phyloP scores from a whole-genome alignment of 2,888 invertebrate species.

The Kryphioiulus occultus region DNA sequence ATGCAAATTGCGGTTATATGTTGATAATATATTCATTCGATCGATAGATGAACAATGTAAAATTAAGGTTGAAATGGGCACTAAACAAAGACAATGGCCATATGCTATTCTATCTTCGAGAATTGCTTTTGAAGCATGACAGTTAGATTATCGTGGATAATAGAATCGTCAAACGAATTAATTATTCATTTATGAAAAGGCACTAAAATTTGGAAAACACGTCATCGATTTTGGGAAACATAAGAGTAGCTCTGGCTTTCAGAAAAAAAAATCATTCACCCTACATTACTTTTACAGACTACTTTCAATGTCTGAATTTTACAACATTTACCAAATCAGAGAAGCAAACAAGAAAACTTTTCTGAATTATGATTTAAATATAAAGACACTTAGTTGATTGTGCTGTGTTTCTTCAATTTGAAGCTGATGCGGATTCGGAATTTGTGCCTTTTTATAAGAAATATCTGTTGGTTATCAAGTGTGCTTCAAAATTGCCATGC shows the following conservation, averaged over 20 bases:
- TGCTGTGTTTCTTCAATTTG: too few species aligned
- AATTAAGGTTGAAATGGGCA: neutral
- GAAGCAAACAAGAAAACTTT: too few species aligned
- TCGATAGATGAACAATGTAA: neutral
- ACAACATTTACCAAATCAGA: too few species aligned
- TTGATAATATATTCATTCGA: neutral
- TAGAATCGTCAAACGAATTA: neutral
- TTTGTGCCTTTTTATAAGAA: too few species aligned
- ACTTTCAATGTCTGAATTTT: too few species aligned
- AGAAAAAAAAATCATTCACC: too few species aligned
- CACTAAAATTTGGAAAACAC: neutral
- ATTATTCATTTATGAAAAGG: neutral
- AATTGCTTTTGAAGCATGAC: neutral
- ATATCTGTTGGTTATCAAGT: too few species aligned
- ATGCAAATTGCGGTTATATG: neutral
- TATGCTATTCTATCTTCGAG: neutral
- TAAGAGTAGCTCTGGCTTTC: neutral
- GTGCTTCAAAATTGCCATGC: too few species aligned
- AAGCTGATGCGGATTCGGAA: too few species aligned
- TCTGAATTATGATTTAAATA: too few species aligned
- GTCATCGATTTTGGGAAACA: neutral
- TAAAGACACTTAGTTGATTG: too few species aligned
- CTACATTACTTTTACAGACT: too few species aligned
- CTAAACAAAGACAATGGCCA: neutral
- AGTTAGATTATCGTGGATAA: neutral